phyloP scores from a whole-genome alignment of 2,888 invertebrate species.

The Drosophila melanocephala region DNA sequence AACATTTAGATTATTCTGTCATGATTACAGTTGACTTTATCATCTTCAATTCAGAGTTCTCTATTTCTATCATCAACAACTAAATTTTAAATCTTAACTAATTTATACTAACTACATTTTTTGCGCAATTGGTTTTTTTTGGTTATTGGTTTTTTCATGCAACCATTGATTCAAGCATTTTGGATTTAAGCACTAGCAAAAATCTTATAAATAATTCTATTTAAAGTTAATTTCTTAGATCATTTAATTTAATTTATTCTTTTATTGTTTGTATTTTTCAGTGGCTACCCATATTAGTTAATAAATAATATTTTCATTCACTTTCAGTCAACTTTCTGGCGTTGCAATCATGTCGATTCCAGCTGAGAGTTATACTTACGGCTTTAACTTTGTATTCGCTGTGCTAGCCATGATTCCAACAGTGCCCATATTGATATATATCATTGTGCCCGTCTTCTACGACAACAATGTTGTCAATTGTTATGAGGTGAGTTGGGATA shows the following conservation, averaged over 20 bases:
- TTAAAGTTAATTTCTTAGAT: background rate
- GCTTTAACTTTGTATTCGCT: constrained; percentile 85
- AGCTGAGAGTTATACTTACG: constrained; percentile 86
- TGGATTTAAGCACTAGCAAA: background rate
- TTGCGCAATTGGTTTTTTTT: background rate
- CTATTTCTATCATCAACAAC: background rate
- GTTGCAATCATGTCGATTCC: constrained; percentile 87
- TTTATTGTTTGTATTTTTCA: background rate
- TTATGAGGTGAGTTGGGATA: constrained; percentile 84
- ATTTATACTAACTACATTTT: no score
- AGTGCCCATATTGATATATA: constrained; percentile 79
- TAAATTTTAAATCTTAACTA: background rate
- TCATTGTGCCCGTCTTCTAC: constrained; percentile 86
- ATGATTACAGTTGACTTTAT: background rate
- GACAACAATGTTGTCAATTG: constrained; percentile 86
- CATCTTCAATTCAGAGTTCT: background rate
- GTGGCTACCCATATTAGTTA: background rate
- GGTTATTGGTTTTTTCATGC: no score
- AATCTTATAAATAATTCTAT: background rate
- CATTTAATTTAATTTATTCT: no score
- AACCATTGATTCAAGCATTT: background rate
- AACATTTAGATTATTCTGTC: background rate
- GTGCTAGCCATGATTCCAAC: constrained; percentile 85
- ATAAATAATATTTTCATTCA: background rate
- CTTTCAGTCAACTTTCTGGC: constrained; percentile 86